phyloP scores from a whole-genome alignment of 2,888 invertebrate genomes.

The Caenorhabditis becei region DNA sequence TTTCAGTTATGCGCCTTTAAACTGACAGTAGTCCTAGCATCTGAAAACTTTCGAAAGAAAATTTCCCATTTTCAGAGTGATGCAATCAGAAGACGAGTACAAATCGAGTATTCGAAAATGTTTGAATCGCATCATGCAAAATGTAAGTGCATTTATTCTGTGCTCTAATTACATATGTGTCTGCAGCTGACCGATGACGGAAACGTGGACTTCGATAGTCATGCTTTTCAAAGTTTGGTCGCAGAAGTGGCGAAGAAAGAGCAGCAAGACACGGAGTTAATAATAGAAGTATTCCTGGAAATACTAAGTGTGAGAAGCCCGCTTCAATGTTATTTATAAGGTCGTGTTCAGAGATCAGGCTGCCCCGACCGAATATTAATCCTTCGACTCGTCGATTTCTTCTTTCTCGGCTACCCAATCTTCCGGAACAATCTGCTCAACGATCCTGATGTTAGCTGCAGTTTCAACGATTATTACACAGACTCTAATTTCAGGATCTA shows the following conservation, averaged over 20 bases:
- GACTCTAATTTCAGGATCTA: conserved; percentile 61
- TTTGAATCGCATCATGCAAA: conserved; percentile 29
- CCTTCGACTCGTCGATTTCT: conserved; percentile 72
- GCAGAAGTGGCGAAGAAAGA: conserved; percentile 23
- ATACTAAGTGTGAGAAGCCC: conserved; percentile 26
- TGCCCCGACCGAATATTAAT: conserved; percentile 63
- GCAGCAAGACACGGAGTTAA: neutral
- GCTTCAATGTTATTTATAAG: neutral
- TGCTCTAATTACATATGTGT: too few species aligned
- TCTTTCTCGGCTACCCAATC: conserved; percentile 70
- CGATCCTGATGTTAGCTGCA: conserved; percentile 63
- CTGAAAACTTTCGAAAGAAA: neutral
- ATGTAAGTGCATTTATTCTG: conserved; percentile 26
- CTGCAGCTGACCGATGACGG: conserved; percentile 46
- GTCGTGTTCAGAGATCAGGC: conserved; percentile 47
- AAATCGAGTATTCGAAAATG: conserved; percentile 20
- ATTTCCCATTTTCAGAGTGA: neutral
- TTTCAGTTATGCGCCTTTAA: conserved; percentile 13
- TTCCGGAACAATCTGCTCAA: conserved; percentile 72
- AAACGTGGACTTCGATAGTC: conserved; percentile 31
- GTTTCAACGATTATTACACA: conserved; percentile 1
- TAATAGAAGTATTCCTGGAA: conserved; percentile 31
- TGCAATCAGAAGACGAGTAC: conserved; percentile 22
- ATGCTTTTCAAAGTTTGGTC: conserved; percentile 28
- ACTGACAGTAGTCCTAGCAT: neutral